phyloP scores from a whole-genome alignment of 2,113 vertebrate genomes.

The Oreochromis spilurus region DNA sequence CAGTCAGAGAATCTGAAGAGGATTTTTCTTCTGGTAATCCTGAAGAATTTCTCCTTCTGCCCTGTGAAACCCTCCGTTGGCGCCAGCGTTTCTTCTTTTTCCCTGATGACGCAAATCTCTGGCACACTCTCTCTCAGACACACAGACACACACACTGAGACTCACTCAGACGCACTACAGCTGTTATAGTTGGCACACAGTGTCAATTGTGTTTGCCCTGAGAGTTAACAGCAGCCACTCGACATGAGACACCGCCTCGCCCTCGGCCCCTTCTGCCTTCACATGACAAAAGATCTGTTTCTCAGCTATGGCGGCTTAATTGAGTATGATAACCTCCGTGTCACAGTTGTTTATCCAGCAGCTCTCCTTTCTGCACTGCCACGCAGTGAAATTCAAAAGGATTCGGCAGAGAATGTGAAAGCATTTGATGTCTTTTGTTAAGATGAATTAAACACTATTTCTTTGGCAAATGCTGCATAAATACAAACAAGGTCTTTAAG shows the following conservation, averaged over 20 bases:
- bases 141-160: background rate
- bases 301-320: slow-evolving; percentile 12
- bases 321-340: slow-evolving; percentile 43
- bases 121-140: background rate
- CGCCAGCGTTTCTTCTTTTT: slow-evolving; percentile 30
- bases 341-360: slow-evolving; percentile 40
- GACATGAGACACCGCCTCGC: slow-evolving; percentile 17
- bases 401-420: background rate
- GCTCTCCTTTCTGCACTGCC: background rate
- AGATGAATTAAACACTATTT: background rate
- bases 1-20: background rate
- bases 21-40: background rate
- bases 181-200: slow-evolving; percentile 53
- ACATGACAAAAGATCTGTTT: slow-evolving; percentile 29
- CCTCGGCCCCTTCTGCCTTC: slow-evolving; percentile 22
- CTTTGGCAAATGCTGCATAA: background rate
- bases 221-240: slow-evolving; percentile 45
- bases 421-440: background rate
- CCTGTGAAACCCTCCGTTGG: slow-evolving; percentile 9
- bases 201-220: slow-evolving; percentile 41
- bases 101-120: slow-evolving; percentile 5
- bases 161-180: slow-evolving; percentile 32
- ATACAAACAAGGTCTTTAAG: background rate
- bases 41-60: slow-evolving; percentile 20
- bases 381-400: slow-evolving; percentile 10